These are phyloP conservation scores for Hepsetus odoe DNA, from an alignment of 2,113 vertebrate species.

Conservation along the genomic window DNA sequence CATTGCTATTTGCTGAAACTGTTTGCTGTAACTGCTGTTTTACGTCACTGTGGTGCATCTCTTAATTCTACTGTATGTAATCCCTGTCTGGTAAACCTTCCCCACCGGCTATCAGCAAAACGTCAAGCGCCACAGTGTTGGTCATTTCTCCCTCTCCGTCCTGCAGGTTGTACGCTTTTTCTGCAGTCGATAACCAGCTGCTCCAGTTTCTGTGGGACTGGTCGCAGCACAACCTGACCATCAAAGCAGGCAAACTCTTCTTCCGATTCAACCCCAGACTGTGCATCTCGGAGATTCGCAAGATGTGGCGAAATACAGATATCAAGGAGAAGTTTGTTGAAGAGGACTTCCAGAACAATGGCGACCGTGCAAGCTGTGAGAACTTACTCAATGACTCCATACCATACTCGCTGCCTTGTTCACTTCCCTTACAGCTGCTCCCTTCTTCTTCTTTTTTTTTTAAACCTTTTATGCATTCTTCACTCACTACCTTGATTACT, in stretches of 20 bases:
- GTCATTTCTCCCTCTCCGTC: constrained; percentile 6
- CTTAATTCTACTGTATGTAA: constrained; percentile 3
- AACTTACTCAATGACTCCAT: not conserved
- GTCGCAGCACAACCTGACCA: constrained; percentile 94
- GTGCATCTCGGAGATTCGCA: constrained; percentile 93
- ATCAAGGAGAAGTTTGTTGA: constrained; percentile 85
- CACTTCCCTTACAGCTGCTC: too few relatives aligned
- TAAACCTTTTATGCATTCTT: too few relatives aligned
- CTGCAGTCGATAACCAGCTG: constrained; percentile 93
- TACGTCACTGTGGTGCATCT: not conserved
- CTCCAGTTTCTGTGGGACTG: constrained; percentile 98
- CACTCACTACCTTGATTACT: too few relatives aligned
- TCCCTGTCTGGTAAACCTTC: not conserved
- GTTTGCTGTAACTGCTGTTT: constrained; percentile 3
- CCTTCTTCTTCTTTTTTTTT: too few relatives aligned
- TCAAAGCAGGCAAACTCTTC: constrained; percentile 88
- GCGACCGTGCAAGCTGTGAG: constrained; percentile 95
- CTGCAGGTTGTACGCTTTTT: constrained; percentile 90
- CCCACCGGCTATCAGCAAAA: not conserved
- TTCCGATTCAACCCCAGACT: constrained; percentile 93
- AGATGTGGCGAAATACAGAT: constrained; percentile 91
- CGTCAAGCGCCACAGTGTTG: not conserved
- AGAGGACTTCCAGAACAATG: constrained; percentile 89
- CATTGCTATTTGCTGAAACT: not conserved
- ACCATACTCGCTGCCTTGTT: not conserved